phyloP scores from a whole-genome alignment of 2,888 invertebrate genomes.

The Leucania comma region DNA sequence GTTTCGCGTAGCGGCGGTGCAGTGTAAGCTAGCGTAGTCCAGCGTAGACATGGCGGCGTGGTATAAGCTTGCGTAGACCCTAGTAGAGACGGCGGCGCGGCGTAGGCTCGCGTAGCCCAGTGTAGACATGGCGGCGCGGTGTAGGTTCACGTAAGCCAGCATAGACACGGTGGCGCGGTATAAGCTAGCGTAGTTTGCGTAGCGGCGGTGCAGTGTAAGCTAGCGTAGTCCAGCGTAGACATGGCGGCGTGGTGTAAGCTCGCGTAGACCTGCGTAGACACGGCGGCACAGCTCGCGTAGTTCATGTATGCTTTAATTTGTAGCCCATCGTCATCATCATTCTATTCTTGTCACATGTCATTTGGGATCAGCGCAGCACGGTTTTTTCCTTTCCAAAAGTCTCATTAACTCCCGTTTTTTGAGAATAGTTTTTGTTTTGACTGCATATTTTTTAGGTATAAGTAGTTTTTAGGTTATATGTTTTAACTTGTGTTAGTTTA shows the following conservation, averaged over 20 bases:
- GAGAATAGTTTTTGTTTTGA: no score
- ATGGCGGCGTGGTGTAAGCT: not conserved
- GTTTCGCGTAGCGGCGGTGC: not conserved
- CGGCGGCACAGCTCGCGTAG: not conserved
- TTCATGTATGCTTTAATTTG: not conserved
- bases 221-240: not conserved
- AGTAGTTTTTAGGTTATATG: no score
- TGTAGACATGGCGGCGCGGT: not conserved
- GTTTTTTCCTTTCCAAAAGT: no score
- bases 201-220: not conserved
- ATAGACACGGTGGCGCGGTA: not conserved
- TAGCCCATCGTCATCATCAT: no score
- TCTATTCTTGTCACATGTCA: not conserved
- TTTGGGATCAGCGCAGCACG: no score
- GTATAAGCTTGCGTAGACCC: not conserved
- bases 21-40: not conserved
- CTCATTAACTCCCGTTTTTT: no score
- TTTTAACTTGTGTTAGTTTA: no score
- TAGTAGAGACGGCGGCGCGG: not conserved
- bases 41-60: not conserved
- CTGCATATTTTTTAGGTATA: no score
- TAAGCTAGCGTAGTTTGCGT: not conserved
- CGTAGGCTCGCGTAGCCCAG: not conserved
- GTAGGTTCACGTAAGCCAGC: not conserved
- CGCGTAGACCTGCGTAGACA: not conserved